Conservation (phyloP, 2,797 vertebrate species). For the Neosilurus hyrtlii region DNA sequence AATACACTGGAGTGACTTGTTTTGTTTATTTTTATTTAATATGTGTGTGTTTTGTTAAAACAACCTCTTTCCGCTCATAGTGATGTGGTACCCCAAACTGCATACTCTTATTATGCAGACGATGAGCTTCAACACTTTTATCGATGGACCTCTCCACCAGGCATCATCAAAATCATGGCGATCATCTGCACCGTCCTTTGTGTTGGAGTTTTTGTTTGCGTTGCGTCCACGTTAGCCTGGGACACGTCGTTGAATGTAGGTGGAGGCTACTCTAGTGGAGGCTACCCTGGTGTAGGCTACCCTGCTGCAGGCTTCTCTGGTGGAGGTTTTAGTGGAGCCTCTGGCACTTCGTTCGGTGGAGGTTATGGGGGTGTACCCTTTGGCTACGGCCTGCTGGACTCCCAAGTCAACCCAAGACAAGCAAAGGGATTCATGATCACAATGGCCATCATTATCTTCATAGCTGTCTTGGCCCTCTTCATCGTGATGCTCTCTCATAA, state of each 20-base stretch:
- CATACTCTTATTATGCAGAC: conserved; percentile 87
- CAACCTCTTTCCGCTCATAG: conserved; percentile 43
- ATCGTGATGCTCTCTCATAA: conserved; percentile 79
- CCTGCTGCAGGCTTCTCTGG: too few species aligned
- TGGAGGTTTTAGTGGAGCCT: conserved; percentile 31
- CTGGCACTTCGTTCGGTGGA: conserved; percentile 59
- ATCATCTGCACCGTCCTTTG: conserved; percentile 77
- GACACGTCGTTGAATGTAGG: too few species aligned
- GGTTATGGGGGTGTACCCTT: conserved; percentile 61
- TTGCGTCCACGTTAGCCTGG: conserved; percentile 87
- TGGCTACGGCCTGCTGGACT: conserved; percentile 73
- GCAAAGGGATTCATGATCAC: conserved; percentile 86
- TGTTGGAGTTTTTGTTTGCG: conserved; percentile 85
- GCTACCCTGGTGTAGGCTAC: conserved; percentile 46
- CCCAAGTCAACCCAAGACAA: conserved; percentile 80
- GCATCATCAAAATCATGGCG: conserved; percentile 85
- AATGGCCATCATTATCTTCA: conserved; percentile 81
- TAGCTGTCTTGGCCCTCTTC: conserved; percentile 74
- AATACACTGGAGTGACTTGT: background rate
- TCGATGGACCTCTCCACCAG: conserved; percentile 86
- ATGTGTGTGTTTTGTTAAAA: too few species aligned
- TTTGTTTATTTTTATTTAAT: too few species aligned
- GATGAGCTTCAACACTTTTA: conserved; percentile 89
- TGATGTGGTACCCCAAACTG: conserved; percentile 70
- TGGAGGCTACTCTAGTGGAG: conserved; percentile 16